Conservation (phyloP, 2,888 invertebrate genomes). For the Ashinkailepas kermadecensis region DNA sequence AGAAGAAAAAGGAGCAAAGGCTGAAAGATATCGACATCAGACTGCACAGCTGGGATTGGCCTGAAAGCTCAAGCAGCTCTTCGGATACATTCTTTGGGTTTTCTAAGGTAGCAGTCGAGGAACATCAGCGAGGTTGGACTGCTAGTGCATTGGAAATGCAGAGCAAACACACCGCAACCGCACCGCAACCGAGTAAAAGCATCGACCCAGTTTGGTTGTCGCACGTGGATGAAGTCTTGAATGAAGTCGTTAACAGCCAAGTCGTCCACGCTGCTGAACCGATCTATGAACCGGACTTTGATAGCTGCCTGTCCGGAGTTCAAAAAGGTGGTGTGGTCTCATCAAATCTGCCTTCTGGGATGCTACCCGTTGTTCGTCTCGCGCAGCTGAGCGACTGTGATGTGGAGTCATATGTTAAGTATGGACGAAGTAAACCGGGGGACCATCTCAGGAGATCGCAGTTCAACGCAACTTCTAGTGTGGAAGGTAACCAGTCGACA, state of each 20-base stretch:
- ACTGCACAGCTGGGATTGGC: not conserved
- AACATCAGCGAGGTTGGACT: not conserved
- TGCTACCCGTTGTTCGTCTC: not conserved
- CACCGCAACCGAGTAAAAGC: not conserved
- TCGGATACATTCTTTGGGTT: not conserved
- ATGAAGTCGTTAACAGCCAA: not conserved
- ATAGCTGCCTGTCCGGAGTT: too few relatives aligned
- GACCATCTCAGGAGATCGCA: too few relatives aligned
- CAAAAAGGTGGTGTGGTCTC: too few relatives aligned
- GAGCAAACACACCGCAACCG: too few relatives aligned
- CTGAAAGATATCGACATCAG: not conserved
- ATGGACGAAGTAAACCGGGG: too few relatives aligned
- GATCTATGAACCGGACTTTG: too few relatives aligned
- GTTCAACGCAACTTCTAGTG: too few relatives aligned
- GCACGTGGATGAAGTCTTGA: not conserved
- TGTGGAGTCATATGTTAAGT: not conserved
- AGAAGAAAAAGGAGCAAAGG: not conserved
- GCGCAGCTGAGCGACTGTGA: not conserved
- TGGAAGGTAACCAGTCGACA: too few relatives aligned
- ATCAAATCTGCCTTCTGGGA: not conserved
- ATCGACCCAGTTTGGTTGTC: not conserved
- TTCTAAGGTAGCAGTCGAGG: too few relatives aligned
- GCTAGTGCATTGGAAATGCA: too few relatives aligned
- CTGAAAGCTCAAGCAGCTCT: not conserved
- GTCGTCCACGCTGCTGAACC: not conserved